A percentile compares a stretch with the other conserved stretches of the same genome.
Conservation (phyloP, 2,113 vertebrate genomes). For the Ammodytes marinus region DNA sequence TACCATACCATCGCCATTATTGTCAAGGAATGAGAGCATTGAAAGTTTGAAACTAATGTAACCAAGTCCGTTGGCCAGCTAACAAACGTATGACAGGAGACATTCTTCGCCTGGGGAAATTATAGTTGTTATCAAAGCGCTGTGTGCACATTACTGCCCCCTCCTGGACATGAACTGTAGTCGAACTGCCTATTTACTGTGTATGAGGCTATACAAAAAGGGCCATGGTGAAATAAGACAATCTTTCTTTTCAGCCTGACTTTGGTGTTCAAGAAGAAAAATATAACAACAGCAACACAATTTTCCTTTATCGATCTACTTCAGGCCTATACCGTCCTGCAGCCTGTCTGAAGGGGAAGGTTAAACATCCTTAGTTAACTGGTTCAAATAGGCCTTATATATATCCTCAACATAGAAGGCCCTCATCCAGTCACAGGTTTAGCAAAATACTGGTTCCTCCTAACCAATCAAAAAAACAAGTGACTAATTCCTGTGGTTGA, state of each 20-base stretch:
- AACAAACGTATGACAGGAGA: slow-evolving; percentile 9
- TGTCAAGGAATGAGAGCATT: neutral
- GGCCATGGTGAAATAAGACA: neutral
- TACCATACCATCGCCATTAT: slow-evolving; percentile 80
- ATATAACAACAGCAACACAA: neutral
- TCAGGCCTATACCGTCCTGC: no score
- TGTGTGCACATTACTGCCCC: slow-evolving; percentile 41
- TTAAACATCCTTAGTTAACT: no score
- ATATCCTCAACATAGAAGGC: no score
- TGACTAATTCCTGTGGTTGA: no score
- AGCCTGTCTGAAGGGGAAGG: no score
- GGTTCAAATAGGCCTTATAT: no score
- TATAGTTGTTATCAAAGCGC: neutral
- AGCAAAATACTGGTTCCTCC: no score
- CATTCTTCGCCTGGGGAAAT: slow-evolving; percentile 38
- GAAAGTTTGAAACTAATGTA: neutral
- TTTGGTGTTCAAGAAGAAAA: neutral
- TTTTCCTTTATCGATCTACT: no score
- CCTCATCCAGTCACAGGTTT: no score
- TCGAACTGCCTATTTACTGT: neutral
- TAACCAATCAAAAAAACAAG: no score
- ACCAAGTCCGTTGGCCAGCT: neutral
- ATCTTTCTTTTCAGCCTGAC: neutral
- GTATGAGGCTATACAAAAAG: neutral
- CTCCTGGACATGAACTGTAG: slow-evolving; percentile 25